phyloP scores from a whole-genome alignment of 2,888 invertebrate species.

The Zelleria hepariella region DNA sequence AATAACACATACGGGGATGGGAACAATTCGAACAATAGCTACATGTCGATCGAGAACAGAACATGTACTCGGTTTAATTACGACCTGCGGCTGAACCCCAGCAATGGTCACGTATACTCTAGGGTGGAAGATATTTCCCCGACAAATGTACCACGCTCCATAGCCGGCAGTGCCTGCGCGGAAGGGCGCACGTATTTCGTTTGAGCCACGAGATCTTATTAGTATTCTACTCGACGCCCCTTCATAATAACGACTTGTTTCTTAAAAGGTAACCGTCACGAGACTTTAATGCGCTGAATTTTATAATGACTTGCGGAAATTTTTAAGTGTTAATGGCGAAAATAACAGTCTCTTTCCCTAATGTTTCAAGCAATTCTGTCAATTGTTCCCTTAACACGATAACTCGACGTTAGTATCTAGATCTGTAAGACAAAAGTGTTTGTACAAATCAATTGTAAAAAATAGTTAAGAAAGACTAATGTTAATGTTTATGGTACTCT shows the following conservation, averaged over 20 bases:
- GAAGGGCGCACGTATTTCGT: constrained; percentile 67
- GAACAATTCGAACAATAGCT: constrained; percentile 77
- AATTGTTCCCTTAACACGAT: background rate
- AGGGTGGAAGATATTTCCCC: constrained; percentile 67
- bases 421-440: constrained; percentile 28
- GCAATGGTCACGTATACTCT: constrained; percentile 67
- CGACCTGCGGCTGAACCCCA: constrained; percentile 67
- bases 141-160: constrained; percentile 45
- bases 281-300: background rate
- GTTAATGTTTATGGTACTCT: background rate
- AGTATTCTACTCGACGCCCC: constrained; percentile 14
- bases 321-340: constrained; percentile 20
- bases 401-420: background rate
- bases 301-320: constrained; percentile 3
- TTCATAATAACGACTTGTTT: constrained; percentile 21
- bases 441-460: constrained; percentile 51
- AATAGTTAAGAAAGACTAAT: constrained; percentile 63
- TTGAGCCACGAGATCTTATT: constrained; percentile 25
- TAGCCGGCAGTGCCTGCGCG: constrained; percentile 41
- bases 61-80: constrained; percentile 70
- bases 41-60: constrained; percentile 76
- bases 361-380: background rate
- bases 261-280: constrained; percentile 18
- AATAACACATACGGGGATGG: constrained; percentile 76
- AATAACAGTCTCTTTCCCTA: background rate